Evolutionary conservation across 2,113 vertebrate species (phyloP).

Genomic region (Coryphaenoides rupestris): DNA sequence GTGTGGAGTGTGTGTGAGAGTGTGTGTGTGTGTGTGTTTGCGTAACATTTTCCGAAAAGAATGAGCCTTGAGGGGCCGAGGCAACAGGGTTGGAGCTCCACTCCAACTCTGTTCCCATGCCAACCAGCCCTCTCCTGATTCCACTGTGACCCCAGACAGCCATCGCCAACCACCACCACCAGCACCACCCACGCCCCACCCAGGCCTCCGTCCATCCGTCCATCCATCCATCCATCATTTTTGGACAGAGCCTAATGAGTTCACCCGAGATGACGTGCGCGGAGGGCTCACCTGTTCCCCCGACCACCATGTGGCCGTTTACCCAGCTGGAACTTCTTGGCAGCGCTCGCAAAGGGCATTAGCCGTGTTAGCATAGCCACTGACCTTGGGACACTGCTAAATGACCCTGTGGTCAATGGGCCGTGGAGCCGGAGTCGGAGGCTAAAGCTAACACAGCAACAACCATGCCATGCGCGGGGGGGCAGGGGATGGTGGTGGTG

Average conservation of each 20-base stretch:
- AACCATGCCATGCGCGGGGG: constrained; percentile 33
- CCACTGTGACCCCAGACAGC: background rate
- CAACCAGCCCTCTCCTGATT: constrained; percentile 33
- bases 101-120: constrained; percentile 45
- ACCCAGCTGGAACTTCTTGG: constrained; percentile 65
- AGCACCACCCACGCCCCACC: constrained; percentile 10
- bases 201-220: constrained; percentile 34
- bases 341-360: constrained; percentile 66
- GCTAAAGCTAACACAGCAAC: constrained; percentile 48
- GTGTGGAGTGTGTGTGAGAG: constrained; percentile 24
- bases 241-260: constrained; percentile 51
- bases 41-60: constrained; percentile 49
- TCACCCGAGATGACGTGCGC: constrained; percentile 64
- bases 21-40: constrained; percentile 14
- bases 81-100: constrained; percentile 54
- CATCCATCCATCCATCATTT: constrained; percentile 58
- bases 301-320: constrained; percentile 58
- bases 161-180: constrained; percentile 27
- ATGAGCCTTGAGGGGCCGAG: constrained; percentile 40
- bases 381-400: constrained; percentile 57
- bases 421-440: constrained; percentile 45
- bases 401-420: constrained; percentile 61
- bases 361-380: constrained; percentile 49
- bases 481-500: no score
- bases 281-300: constrained; percentile 58